A percentile compares a stretch with the other conserved stretches of the same genome.
Conservation (phyloP, 92 coral and sea anemone genomes). For the Parazoanthus darwini region DNA sequence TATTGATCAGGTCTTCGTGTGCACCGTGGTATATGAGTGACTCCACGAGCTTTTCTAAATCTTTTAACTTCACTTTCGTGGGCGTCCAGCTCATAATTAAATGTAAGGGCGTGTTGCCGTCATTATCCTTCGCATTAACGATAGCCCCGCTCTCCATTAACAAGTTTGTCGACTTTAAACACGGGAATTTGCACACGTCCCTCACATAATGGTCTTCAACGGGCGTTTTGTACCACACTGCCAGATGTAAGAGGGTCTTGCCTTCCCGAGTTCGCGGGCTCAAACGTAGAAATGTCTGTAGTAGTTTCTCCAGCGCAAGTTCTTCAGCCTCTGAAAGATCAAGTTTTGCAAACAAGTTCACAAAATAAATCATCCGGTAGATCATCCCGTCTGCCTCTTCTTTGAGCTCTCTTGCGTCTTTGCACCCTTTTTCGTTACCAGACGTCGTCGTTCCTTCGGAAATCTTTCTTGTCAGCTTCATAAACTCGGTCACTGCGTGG, state of each 20-base stretch:
- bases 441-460: constrained; percentile 25
- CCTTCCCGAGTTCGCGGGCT: constrained; percentile 73
- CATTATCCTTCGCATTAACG: constrained; percentile 67
- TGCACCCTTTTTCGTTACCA: constrained; percentile 45
- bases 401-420: constrained; percentile 44
- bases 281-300: constrained; percentile 64
- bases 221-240: constrained; percentile 72
- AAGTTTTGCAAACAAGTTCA: constrained; percentile 68
- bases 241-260: constrained; percentile 63
- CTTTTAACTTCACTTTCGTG: constrained; percentile 46
- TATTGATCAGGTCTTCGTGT: constrained; percentile 71
- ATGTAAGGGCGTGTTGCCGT: constrained; percentile 80
- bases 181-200: constrained; percentile 76
- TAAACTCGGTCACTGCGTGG: constrained; percentile 64
- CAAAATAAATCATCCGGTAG: constrained; percentile 70
- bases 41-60: constrained; percentile 55
- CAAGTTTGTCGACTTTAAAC: constrained; percentile 59
- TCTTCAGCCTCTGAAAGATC: constrained; percentile 54
- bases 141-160: constrained; percentile 67
- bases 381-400: constrained; percentile 75
- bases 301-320: constrained; percentile 39
- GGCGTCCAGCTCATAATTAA: constrained; percentile 62
- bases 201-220: constrained; percentile 83
- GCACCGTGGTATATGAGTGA: constrained; percentile 60
- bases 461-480: constrained; percentile 61